A percentile compares a stretch with the other conserved stretches of the same genome.
Evolutionary conservation across 2,113 vertebrate species (phyloP).

Genomic region (Phylloscopus trochiloides): DNA sequence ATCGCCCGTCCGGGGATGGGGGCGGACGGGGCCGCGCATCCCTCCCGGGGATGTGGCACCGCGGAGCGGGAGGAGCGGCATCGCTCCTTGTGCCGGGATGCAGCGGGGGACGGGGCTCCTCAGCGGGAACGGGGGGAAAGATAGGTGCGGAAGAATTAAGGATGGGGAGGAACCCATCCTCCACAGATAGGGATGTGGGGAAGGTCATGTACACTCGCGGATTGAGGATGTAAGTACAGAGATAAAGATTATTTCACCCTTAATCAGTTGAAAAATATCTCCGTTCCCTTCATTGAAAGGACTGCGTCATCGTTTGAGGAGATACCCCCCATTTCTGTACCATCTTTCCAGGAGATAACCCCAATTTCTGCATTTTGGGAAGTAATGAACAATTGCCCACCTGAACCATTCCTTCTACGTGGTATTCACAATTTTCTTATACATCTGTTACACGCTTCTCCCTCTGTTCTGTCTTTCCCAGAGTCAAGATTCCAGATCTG

Average conservation of each 20-base stretch:
- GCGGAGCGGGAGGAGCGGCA: background rate
- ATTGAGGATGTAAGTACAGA: background rate
- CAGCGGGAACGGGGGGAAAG: accelerated
- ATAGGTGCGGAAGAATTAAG: too few relatives aligned
- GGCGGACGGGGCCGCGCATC: background rate
- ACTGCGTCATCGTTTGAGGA: background rate
- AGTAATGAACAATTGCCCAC: background rate
- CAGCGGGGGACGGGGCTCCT: too few relatives aligned
- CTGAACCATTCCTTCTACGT: accelerated
- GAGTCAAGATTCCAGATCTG: background rate
- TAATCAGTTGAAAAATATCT: background rate
- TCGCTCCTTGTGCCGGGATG: background rate
- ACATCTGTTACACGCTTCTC: accelerated
- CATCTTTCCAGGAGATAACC: background rate
- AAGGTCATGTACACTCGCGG: accelerated
- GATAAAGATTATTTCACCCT: background rate
- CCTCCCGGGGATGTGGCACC: background rate
- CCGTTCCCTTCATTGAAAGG: accelerated
- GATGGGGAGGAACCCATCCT: too few relatives aligned
- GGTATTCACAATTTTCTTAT: background rate
- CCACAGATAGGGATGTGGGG: too few relatives aligned
- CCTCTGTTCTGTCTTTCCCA: background rate
- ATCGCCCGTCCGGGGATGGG: accelerated
- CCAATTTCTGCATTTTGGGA: background rate
- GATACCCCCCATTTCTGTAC: background rate